Evolutionary conservation across 1,140 invertebrate genomes (phyloP).

Genomic region (Gonatopus flavifemur): DNA sequence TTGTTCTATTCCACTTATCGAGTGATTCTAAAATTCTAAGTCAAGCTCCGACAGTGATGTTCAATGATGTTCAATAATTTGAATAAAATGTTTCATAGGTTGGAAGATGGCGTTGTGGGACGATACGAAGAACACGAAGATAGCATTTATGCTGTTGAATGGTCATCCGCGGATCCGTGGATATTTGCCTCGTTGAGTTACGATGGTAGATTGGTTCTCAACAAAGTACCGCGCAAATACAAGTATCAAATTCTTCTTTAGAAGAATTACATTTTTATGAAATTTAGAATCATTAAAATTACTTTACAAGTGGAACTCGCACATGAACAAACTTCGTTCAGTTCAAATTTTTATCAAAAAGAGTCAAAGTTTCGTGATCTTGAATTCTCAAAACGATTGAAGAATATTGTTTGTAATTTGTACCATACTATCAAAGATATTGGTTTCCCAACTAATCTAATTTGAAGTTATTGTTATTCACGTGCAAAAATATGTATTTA

Average conservation of each 20-base stretch:
- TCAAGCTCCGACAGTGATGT: not conserved
- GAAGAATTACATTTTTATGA: slow-evolving; percentile 20
- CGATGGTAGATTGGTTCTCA: slow-evolving; percentile 91
- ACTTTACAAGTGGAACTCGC: slow-evolving; percentile 6
- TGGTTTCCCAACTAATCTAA: not conserved
- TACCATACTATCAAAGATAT: not conserved
- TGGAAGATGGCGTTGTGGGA: slow-evolving; percentile 81
- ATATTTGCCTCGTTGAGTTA: slow-evolving; percentile 96
- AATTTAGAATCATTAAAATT: slow-evolving; percentile 7
- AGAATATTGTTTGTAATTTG: not conserved
- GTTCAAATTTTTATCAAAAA: too few relatives aligned
- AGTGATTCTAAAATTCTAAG: too few relatives aligned
- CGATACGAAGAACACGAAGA: slow-evolving; percentile 97
- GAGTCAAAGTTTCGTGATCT: too few relatives aligned
- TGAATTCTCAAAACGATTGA: too few relatives aligned
- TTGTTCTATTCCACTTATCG: too few relatives aligned
- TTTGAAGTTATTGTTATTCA: slow-evolving; percentile 3
- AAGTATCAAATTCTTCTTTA: slow-evolving; percentile 87
- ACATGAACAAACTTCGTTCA: not conserved
- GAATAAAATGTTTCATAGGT: slow-evolving; percentile 47
- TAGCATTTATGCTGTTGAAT: slow-evolving; percentile 95
- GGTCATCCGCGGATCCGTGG: slow-evolving; percentile 97
- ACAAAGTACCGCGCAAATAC: slow-evolving; percentile 86
- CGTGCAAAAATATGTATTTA: not conserved
- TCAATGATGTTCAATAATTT: not conserved